These are phyloP conservation scores for Iselma pallidipennis DNA, from an alignment of 2,888 invertebrate species.

Conservation along the genomic window DNA sequence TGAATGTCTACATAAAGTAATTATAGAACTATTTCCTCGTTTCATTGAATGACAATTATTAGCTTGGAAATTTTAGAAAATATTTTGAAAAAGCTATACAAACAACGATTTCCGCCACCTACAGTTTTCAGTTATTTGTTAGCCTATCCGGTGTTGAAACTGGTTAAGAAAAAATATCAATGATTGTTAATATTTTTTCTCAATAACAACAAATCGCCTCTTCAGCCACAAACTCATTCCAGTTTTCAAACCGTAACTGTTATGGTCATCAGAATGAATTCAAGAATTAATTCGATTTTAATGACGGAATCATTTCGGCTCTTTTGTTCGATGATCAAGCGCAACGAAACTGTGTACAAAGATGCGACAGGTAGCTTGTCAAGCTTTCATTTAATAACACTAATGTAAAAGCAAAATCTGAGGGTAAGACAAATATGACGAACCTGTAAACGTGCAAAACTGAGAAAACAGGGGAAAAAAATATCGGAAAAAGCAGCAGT, in stretches of 20 bases:
- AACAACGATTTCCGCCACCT: neutral
- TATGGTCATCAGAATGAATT: constrained; percentile 10
- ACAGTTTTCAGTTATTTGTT: neutral
- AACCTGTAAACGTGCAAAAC: no score
- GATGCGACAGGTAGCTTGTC: neutral
- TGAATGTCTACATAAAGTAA: neutral
- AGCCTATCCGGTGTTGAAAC: neutral
- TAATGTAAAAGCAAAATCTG: no score
- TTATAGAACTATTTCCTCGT: neutral
- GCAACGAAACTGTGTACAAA: neutral
- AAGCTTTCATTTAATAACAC: neutral
- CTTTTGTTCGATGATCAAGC: constrained; percentile 4
- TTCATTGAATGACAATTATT: neutral
- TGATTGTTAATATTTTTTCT: no score
- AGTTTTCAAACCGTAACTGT: constrained; percentile 9
- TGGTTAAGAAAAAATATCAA: neutral
- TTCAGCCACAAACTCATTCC: neutral
- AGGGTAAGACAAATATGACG: no score
- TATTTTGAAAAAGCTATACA: no score
- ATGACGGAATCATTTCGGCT: constrained; percentile 5
- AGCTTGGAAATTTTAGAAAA: no score
- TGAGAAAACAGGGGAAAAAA: no score
- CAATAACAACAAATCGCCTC: no score
- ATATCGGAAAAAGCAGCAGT: no score
- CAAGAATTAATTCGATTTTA: constrained; percentile 15